Base-by-base conservation (phyloP, 2,113 vertebrate genomes). In the Hippocampus mohnikei region DNA sequence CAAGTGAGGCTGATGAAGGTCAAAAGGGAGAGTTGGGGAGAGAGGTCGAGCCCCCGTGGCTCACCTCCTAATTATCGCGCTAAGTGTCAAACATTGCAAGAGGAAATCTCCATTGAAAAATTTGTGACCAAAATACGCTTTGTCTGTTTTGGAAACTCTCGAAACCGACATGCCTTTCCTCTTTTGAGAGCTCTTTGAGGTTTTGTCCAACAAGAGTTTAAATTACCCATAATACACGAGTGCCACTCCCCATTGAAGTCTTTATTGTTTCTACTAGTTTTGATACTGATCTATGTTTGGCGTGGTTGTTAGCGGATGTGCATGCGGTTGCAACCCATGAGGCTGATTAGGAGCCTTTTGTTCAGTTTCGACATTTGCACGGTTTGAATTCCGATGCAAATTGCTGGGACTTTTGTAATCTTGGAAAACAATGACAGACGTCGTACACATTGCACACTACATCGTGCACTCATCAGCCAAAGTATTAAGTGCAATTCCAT, bases 111-210 rank as follows among this genome's bases (percentile, higher is more conserved):
- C 71, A 81, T 78, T 63, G 66, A 79, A 72, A 44, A 37, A 52
- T 48, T 71, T 50, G 66, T 77, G 78, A 78, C 70, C 73, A 70
- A 70, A 74, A 81, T 20, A 75, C 18, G 50, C 67, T 74, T n/a
- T 25, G 50, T 63, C n/a, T 81, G 59, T 86, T 88, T 80, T 75
- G 80, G 72, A 85, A 84, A 82, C 72, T 78, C 52, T 25, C n/a
- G n/a, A 46, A 73, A 69, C 76, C 73, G 63, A 40, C 64, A 50
- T 40, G 21, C 23, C 53, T 55, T 81, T 56, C 20, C 9, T 77
- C 62, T 44, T 25, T 33, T 40, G n/a, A 40, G 13, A 37, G 58
- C 10, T 53, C 10, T 53, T 37, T 50, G 40, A 69, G 69, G 69
- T 75, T 77, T 77, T 68, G 72, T 79, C 66, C 75, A 70, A 25